Conservation (phyloP, 2,797 vertebrate genomes). For the Sylvilagus floridanus region DNA sequence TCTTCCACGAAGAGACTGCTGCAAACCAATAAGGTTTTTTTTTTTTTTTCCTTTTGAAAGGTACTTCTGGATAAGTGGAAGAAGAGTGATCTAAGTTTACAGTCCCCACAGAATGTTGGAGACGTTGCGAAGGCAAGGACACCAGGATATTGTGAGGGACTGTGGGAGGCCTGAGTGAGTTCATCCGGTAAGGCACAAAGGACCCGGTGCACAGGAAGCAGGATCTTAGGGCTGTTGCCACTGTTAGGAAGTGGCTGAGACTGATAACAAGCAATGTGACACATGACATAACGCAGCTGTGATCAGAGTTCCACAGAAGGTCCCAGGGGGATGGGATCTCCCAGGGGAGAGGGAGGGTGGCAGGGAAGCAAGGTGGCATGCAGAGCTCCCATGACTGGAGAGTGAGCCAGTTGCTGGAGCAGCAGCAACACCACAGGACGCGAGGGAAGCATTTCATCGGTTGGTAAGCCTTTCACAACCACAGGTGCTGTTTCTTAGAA, state of each 20-base stretch:
- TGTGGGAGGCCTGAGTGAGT: not conserved
- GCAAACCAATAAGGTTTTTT: not conserved
- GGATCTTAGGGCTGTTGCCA: not conserved
- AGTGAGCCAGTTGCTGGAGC: not conserved
- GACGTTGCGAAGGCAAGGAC: constrained; percentile 20
- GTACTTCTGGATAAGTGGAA: not conserved
- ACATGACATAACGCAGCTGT: not conserved
- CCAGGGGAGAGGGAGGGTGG: not conserved
- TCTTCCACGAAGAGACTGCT: not conserved
- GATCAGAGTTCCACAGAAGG: not conserved
- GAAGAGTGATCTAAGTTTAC: constrained; percentile 16
- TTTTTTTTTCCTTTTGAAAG: not conserved
- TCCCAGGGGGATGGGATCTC: too few species aligned
- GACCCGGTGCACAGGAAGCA: not conserved
- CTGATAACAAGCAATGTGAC: not conserved
- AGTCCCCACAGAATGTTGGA: constrained; percentile 21
- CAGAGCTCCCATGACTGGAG: not conserved
- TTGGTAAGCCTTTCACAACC: not conserved
- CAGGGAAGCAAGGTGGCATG: not conserved
- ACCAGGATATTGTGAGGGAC: not conserved
- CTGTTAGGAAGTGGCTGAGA: constrained; percentile 12
- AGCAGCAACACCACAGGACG: not conserved
- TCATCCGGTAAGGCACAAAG: not conserved
- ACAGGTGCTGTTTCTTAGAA: constrained; percentile 18
- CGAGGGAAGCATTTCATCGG: constrained; percentile 41